Conservation (phyloP, 1,140 invertebrate genomes). For the Rhyacophila brunnea region DNA sequence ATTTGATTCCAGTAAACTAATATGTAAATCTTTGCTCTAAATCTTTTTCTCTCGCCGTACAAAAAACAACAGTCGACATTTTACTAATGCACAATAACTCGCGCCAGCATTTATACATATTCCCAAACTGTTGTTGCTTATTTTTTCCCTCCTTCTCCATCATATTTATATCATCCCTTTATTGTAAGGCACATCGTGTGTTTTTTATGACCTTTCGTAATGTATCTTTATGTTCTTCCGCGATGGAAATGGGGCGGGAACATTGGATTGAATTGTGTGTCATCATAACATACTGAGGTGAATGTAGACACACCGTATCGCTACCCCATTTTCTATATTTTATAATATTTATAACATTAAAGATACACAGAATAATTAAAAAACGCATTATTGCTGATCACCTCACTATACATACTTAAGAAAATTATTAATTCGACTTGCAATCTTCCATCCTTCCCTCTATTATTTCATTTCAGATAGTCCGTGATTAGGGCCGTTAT, state of each 20-base stretch:
- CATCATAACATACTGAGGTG: conserved; percentile 7
- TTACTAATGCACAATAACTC: conserved; percentile 32
- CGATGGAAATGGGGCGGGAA: conserved; percentile 33
- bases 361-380: too few relatives aligned
- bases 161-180: conserved; percentile 36
- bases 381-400: too few relatives aligned
- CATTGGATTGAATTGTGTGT: conserved; percentile 33
- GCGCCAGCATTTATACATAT: conserved; percentile 31
- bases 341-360: too few relatives aligned
- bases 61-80: conserved; percentile 13
- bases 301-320: too few relatives aligned
- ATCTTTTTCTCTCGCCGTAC: conserved; percentile 18
- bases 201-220: conserved; percentile 37
- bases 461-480: too few relatives aligned
- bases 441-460: too few relatives aligned
- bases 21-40: too few relatives aligned
- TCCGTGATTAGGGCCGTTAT: too few relatives aligned
- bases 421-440: too few relatives aligned
- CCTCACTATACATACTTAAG: too few relatives aligned
- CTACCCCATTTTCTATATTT: too few relatives aligned
- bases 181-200: conserved; percentile 34
- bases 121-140: conserved; percentile 19
- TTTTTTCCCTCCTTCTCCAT: conserved; percentile 20
- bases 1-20: too few relatives aligned
- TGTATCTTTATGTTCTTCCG: conserved; percentile 34